These are phyloP conservation scores for Conomelus anceps DNA, from an alignment of 2,888 invertebrate genomes.

Conservation along the genomic window DNA sequence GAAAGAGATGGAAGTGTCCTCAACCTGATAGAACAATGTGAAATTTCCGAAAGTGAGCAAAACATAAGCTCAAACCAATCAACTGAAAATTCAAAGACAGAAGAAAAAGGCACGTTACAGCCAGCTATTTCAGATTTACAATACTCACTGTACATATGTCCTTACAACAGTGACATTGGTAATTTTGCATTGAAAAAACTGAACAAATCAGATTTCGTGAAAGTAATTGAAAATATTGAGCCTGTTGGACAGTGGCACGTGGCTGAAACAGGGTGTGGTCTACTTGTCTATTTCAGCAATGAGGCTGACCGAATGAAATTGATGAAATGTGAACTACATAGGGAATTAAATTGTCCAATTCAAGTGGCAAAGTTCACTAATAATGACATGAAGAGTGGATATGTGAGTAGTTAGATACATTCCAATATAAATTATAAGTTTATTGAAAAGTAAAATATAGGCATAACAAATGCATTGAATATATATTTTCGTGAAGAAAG, in stretches of 20 bases:
- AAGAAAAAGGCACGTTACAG: no score
- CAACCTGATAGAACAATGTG: neutral
- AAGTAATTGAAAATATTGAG: neutral
- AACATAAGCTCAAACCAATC: no score
- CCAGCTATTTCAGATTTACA: neutral
- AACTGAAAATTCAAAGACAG: neutral
- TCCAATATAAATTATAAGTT: no score
- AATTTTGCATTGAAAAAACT: neutral
- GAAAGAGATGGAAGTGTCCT: neutral
- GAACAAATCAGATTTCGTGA: neutral
- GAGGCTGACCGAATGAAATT: neutral
- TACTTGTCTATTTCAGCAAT: neutral
- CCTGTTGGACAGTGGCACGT: neutral
- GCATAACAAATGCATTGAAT: no score
- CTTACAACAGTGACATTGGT: neutral
- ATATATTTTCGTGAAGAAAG: no score
- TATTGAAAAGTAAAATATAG: no score
- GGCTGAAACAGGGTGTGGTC: neutral
- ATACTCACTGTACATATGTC: slow-evolving; percentile 1
- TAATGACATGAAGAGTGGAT: neutral
- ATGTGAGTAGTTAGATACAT: neutral
- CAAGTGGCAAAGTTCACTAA: neutral
- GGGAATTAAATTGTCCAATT: neutral
- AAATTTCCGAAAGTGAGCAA: neutral
- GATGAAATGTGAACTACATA: neutral